Conservation (phyloP, 1,140 invertebrate species). For the Cotesia chilonis region DNA sequence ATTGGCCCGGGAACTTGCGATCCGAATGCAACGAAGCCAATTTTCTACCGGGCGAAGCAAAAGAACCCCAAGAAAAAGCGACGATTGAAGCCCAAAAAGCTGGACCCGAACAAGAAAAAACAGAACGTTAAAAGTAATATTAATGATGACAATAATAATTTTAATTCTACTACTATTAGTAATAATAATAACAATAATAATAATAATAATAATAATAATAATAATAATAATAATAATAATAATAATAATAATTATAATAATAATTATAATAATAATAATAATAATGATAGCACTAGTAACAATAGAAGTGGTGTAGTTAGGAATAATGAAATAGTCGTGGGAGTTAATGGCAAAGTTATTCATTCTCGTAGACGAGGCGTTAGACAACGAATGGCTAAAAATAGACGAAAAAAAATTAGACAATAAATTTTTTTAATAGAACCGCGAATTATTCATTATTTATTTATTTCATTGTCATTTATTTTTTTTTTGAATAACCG, state of each 20-base stretch:
- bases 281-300: too few relatives aligned
- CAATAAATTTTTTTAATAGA: neutral
- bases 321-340: neutral
- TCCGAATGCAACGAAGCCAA: constrained; percentile 41
- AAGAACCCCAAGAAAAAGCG: constrained; percentile 33
- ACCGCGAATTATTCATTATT: constrained; percentile 25
- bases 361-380: neutral
- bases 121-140: neutral
- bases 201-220: too few relatives aligned
- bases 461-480: constrained; percentile 47
- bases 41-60: constrained; percentile 41
- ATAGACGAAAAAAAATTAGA: constrained; percentile 4
- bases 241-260: too few relatives aligned
- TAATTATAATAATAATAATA: too few relatives aligned
- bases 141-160: too few relatives aligned
- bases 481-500: constrained; percentile 26
- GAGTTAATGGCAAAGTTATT: neutral
- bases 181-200: too few relatives aligned
- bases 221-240: too few relatives aligned
- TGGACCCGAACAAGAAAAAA: neutral
- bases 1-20: constrained; percentile 54
- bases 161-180: too few relatives aligned
- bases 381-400: constrained; percentile 1
- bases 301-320: neutral
- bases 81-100: constrained; percentile 16